A percentile compares a stretch with the other conserved stretches of the same genome.
These are phyloP conservation scores for Sternotherus odoratus DNA, from an alignment of 2,797 vertebrate genomes.

Conservation along the genomic window DNA sequence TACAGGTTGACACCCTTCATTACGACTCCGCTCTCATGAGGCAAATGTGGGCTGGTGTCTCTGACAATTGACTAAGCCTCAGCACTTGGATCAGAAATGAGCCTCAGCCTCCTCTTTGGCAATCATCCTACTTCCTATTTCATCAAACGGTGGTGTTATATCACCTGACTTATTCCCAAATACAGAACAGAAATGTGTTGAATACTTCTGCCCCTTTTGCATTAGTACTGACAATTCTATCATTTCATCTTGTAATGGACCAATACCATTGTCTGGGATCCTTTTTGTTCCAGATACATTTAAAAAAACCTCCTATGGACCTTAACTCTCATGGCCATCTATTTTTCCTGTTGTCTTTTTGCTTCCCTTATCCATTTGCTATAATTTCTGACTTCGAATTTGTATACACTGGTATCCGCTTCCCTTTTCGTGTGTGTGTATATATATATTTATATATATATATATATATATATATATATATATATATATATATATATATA, in stretches of 20 bases:
- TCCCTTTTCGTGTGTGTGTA: too few species aligned
- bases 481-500: too few species aligned
- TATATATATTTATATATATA: too few species aligned
- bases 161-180: background rate
- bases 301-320: background rate
- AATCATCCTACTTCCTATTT: too few species aligned
- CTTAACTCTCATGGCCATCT: background rate
- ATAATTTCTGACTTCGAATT: too few species aligned
- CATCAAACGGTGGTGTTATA: background rate
- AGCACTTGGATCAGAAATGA: background rate
- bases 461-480: too few species aligned
- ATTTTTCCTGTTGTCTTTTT: too few species aligned
- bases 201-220: background rate
- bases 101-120: too few species aligned
- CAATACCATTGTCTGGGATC: background rate
- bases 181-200: background rate
- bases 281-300: background rate
- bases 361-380: too few species aligned
- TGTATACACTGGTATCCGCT: too few species aligned
- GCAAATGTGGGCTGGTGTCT: background rate
- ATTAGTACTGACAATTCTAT: background rate
- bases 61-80: background rate
- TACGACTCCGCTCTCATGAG: background rate
- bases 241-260: background rate
- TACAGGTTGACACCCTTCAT: background rate